Evolutionary conservation across 2,888 invertebrate species (phyloP), one percentile per base, ranked within the genome.

Genomic region (Tenthredo mesomela): DNA sequence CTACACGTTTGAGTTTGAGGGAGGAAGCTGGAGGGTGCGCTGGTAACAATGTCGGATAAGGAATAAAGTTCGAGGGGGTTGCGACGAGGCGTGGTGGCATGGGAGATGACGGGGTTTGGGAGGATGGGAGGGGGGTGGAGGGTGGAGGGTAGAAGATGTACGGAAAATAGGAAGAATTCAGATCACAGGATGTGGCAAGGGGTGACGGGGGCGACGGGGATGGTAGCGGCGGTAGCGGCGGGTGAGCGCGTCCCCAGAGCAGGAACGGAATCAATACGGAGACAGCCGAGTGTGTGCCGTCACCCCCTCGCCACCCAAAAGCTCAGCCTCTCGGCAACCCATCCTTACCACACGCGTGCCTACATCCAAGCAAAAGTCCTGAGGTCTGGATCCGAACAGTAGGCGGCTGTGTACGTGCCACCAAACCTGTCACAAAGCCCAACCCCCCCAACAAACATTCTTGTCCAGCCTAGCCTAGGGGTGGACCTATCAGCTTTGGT

Each of bases 31-130:
- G 71, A 84, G 86, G 83, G 89, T 88, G 90, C 88, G 90, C 90
- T 89, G 91, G 92, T 92, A 92, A 92, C 92, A 92, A 92, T 91
- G 92, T 92, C 92, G 92, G 90, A 92, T 92, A 92, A 91, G 92
- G 88, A 91, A 91, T 90, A 85, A 85, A 84, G 84, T 86, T 86
- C 87, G 84, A 54, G 84, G 86, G 85, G 85, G 85, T 61, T 37
- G 71, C 71, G 84, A 71, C 61, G 84, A 75, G 77, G 82, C 90
- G 90, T 90, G 89, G 89, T 88, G 89, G 86, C 80, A 40, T 33
- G 54, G 70, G 71, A 54, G 71, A 83, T 83, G 83, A 71, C 86
- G 47, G 80, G 85, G 86, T 84, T 84, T 54, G 75, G 84, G 87
- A 83, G 75, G 84, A 83, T 77, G 54, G 86, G 84, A 82, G 89